These are phyloP conservation scores for Drosophila nannoptera DNA, from an alignment of 1,140 invertebrate species.

Conservation along the genomic window DNA sequence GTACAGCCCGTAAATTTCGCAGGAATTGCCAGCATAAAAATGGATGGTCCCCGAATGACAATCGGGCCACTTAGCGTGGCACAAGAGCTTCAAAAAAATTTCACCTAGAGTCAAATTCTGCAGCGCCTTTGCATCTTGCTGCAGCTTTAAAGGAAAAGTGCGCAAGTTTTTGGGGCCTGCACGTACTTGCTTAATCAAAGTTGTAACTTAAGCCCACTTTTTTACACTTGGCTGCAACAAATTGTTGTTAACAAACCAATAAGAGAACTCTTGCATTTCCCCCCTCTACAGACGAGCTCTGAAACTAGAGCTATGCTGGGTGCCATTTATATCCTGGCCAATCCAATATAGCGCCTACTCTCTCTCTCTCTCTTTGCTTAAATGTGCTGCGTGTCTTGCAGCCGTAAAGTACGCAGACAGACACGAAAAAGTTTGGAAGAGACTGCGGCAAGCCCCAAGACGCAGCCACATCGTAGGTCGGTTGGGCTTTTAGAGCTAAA, in stretches of 20 bases:
- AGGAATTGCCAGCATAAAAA: conserved; percentile 50
- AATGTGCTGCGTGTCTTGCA: conserved; percentile 32
- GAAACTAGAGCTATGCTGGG: conserved; percentile 17
- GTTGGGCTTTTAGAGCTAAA: conserved; percentile 26
- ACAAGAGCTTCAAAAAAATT: not conserved
- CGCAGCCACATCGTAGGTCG: conserved; percentile 42
- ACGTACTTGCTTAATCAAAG: conserved; percentile 17
- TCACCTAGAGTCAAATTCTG: not conserved
- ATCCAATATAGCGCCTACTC: not conserved
- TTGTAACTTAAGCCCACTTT: conserved; percentile 8
- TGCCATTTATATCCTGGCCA: conserved; percentile 10
- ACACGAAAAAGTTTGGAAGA: conserved; percentile 37
- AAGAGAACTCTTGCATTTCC: conserved; percentile 26
- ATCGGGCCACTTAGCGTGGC: not conserved
- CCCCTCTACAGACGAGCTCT: conserved; percentile 8
- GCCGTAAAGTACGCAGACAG: conserved; percentile 38
- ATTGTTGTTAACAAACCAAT: conserved; percentile 44
- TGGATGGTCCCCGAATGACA: conserved; percentile 2
- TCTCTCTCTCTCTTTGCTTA: not conserved
- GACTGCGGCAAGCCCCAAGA: conserved; percentile 64
- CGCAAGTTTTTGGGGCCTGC: not conserved
- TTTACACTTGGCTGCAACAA: conserved; percentile 31
- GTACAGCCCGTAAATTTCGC: conserved; percentile 23
- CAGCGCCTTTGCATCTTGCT: too few relatives aligned
- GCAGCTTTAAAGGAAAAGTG: not conserved